Percentiles rank a stretch among this genome's conserved stretches.
These are phyloP conservation scores for Tenthredo notha DNA, from an alignment of 2,888 invertebrate genomes.

Conservation along the genomic window DNA sequence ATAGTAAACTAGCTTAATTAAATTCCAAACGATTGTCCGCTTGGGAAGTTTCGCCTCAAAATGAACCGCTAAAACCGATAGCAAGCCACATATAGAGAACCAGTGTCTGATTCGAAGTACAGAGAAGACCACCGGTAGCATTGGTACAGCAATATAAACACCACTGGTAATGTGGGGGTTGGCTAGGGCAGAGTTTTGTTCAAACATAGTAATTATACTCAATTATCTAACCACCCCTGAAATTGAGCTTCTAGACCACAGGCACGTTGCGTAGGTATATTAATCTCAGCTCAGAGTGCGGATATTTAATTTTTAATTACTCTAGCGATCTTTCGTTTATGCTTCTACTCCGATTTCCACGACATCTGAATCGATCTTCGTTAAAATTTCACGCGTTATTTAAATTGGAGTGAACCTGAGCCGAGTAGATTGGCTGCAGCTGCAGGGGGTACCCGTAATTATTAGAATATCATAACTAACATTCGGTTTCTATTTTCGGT, in stretches of 20 bases:
- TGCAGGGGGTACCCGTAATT: not conserved
- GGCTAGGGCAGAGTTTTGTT: not conserved
- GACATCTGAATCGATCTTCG: constrained; percentile 1
- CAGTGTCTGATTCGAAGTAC: not conserved
- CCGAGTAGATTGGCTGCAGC: not conserved
- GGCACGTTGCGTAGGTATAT: not conserved
- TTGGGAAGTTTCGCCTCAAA: constrained; percentile 32
- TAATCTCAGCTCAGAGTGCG: constrained; percentile 18
- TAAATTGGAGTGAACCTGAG: not conserved
- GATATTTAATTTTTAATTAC: constrained; percentile 18
- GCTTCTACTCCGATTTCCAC: not conserved
- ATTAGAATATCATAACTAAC: not conserved
- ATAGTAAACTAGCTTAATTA: constrained; percentile 38
- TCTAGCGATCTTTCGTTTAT: not conserved
- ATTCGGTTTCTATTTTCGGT: not conserved
- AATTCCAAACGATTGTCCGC: constrained; percentile 50
- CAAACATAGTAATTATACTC: constrained; percentile 8
- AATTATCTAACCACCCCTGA: constrained; percentile 27
- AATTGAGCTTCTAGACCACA: not conserved
- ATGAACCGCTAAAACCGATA: not conserved
- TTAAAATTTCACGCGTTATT: not conserved
- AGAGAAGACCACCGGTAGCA: not conserved
- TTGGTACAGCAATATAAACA: not conserved
- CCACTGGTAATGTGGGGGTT: not conserved
- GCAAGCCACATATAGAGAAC: not conserved